Percentiles rank a stretch among this genome's conserved stretches.
Conservation (phyloP, 2,888 invertebrate species). For the Diarsia brunnea region DNA sequence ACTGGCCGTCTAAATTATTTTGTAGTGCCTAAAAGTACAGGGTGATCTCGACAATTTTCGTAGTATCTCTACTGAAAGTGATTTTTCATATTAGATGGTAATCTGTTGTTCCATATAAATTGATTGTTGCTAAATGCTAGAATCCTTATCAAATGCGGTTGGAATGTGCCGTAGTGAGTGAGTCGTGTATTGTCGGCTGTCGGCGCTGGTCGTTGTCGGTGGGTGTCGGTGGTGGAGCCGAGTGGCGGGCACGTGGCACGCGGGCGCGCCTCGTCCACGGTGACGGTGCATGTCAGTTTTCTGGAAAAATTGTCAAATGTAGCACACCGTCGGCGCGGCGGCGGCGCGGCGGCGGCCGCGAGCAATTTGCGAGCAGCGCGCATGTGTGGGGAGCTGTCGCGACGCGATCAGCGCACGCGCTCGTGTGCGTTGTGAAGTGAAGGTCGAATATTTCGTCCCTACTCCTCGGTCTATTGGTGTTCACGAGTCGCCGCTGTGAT, state of each 20-base stretch:
- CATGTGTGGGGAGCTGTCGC: slow-evolving; percentile 82
- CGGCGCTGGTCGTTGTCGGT: slow-evolving; percentile 50
- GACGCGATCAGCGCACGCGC: slow-evolving; percentile 79
- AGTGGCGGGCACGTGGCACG: slow-evolving; percentile 81
- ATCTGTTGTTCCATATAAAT: slow-evolving; percentile 32
- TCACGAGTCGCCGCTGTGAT: slow-evolving; percentile 89
- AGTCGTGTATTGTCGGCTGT: slow-evolving; percentile 23
- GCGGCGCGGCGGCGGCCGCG: slow-evolving; percentile 74
- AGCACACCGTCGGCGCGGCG: slow-evolving; percentile 82
- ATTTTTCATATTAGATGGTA: slow-evolving; percentile 17
- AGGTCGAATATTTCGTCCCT: slow-evolving; percentile 91
- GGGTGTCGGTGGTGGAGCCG: slow-evolving; percentile 59
- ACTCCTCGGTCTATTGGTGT: slow-evolving; percentile 90
- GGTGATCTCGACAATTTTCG: not conserved
- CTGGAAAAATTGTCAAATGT: slow-evolving; percentile 90
- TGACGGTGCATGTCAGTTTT: slow-evolving; percentile 88
- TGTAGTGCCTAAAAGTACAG: not conserved
- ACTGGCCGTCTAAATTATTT: not conserved
- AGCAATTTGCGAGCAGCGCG: slow-evolving; percentile 82
- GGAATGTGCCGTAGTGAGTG: slow-evolving; percentile 27
- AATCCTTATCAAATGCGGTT: slow-evolving; percentile 39
- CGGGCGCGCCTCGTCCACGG: slow-evolving; percentile 81
- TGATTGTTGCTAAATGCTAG: slow-evolving; percentile 37
- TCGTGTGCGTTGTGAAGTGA: slow-evolving; percentile 89
- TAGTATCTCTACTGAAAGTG: slow-evolving; percentile 17